These are phyloP conservation scores for Emydoidea blandingii DNA, from an alignment of 2,797 vertebrate genomes.

Conservation along the genomic window DNA sequence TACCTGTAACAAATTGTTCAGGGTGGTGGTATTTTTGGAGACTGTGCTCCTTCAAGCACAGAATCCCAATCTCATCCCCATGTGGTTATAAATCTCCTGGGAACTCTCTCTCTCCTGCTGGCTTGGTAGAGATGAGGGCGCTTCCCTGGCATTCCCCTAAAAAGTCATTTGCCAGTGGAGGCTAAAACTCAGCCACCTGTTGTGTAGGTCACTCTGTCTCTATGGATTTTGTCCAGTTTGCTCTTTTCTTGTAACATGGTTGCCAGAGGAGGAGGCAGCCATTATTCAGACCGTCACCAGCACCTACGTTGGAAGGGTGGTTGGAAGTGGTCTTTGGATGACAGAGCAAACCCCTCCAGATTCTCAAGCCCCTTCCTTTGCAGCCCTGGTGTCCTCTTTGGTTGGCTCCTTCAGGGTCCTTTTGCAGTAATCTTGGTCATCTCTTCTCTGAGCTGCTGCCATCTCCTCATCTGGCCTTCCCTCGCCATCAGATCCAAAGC, in stretches of 20 bases:
- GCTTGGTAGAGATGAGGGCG: accelerated
- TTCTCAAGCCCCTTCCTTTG: background rate
- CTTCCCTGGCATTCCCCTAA: background rate
- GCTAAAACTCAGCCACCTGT: background rate
- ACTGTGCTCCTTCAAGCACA: accelerated
- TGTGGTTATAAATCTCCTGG: accelerated
- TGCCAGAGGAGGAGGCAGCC: background rate
- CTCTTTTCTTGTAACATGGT: background rate
- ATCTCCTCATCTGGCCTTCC: background rate
- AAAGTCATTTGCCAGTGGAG: background rate
- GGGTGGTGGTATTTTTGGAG: background rate
- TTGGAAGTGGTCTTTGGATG: background rate
- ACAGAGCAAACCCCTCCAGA: background rate
- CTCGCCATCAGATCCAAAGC: background rate
- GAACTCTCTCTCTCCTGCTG: accelerated
- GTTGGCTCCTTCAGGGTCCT: accelerated
- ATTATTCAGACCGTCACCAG: background rate
- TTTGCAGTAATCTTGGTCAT: accelerated
- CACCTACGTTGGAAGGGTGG: background rate
- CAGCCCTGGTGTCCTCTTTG: background rate
- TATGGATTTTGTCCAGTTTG: background rate
- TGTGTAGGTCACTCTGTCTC: background rate
- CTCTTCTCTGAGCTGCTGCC: background rate
- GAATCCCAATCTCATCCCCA: accelerated
- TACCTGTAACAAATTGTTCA: accelerated